These are phyloP conservation scores for Hipparchia sbordonii DNA, from an alignment of 2,888 invertebrate genomes.

Conservation along the genomic window DNA sequence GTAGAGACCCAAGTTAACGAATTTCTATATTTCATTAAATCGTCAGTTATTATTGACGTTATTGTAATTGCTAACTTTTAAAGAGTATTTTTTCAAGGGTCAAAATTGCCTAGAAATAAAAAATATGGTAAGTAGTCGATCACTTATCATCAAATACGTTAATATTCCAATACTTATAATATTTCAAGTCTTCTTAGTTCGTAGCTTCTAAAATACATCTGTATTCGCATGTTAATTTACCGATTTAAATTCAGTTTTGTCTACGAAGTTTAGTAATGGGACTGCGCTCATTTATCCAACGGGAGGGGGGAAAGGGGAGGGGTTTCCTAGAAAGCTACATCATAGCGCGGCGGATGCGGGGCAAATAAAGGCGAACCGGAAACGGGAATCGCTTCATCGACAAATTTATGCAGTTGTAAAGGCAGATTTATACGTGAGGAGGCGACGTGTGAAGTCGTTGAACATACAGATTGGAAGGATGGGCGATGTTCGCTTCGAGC, in stretches of 20 bases:
- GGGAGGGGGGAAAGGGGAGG: background rate
- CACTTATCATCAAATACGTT: too few species aligned
- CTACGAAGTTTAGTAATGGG: slow-evolving; percentile 23
- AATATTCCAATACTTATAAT: too few species aligned
- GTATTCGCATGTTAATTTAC: too few species aligned
- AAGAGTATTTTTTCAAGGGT: too few species aligned
- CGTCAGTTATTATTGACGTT: too few species aligned
- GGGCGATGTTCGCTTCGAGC: background rate
- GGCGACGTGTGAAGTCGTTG: slow-evolving; percentile 63
- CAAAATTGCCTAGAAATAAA: too few species aligned
- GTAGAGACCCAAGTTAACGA: too few species aligned
- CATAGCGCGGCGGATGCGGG: slow-evolving; percentile 58
- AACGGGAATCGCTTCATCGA: slow-evolving; percentile 75
- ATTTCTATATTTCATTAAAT: too few species aligned
- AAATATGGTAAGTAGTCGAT: too few species aligned
- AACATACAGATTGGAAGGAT: slow-evolving; percentile 45
- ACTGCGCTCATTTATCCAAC: slow-evolving; percentile 40
- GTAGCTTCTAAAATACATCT: too few species aligned
- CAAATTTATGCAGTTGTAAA: slow-evolving; percentile 80
- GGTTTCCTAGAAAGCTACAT: slow-evolving; percentile 53
- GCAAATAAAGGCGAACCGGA: slow-evolving; percentile 69
- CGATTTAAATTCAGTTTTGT: slow-evolving; percentile 9
- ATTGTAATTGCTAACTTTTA: too few species aligned
- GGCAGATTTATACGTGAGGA: slow-evolving; percentile 71
- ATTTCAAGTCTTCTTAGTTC: too few species aligned